Conservation (phyloP, 2,113 vertebrate genomes). For the Lophura nycthemera region DNA sequence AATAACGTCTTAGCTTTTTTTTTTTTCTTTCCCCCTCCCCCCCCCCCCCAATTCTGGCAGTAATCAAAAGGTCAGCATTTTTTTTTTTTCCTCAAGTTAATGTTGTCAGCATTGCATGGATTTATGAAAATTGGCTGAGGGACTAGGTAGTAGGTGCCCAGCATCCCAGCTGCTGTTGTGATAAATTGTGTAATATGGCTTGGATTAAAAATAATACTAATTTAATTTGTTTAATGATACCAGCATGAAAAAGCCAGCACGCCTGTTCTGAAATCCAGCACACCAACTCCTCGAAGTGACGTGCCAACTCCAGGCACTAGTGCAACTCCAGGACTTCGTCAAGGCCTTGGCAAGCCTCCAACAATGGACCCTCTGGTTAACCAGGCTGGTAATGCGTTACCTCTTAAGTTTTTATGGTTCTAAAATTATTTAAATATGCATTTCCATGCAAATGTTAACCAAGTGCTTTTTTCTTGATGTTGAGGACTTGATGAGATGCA, state of each 20-base stretch:
- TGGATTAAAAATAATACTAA: slow-evolving; percentile 84
- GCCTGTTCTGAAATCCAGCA: slow-evolving; percentile 93
- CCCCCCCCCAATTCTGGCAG: slow-evolving; percentile 60
- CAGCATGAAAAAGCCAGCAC: slow-evolving; percentile 96
- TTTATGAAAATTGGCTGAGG: slow-evolving; percentile 80
- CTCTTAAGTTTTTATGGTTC: slow-evolving; percentile 14
- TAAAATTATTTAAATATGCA: not conserved
- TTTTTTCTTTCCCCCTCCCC: too few relatives aligned
- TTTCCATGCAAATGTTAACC: slow-evolving; percentile 33
- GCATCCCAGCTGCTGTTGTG: slow-evolving; percentile 80
- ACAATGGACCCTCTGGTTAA: slow-evolving; percentile 93
- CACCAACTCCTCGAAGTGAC: slow-evolving; percentile 92
- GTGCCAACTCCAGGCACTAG: slow-evolving; percentile 91
- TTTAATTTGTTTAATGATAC: slow-evolving; percentile 86
- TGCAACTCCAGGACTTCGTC: slow-evolving; percentile 89
- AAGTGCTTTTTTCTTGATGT: slow-evolving; percentile 28
- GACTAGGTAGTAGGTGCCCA: slow-evolving; percentile 73
- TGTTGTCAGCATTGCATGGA: slow-evolving; percentile 76
- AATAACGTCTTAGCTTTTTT: not conserved
- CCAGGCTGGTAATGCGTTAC: slow-evolving; percentile 84
- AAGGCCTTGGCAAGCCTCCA: slow-evolving; percentile 90
- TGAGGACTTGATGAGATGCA: slow-evolving; percentile 62
- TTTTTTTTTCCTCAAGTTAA: slow-evolving; percentile 75
- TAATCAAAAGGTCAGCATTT: slow-evolving; percentile 77
- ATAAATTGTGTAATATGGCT: slow-evolving; percentile 81